Evolutionary conservation across 2,113 vertebrate genomes (phyloP), one percentile per base, ranked within the genome.

Genomic region (Grantiella picta): DNA sequence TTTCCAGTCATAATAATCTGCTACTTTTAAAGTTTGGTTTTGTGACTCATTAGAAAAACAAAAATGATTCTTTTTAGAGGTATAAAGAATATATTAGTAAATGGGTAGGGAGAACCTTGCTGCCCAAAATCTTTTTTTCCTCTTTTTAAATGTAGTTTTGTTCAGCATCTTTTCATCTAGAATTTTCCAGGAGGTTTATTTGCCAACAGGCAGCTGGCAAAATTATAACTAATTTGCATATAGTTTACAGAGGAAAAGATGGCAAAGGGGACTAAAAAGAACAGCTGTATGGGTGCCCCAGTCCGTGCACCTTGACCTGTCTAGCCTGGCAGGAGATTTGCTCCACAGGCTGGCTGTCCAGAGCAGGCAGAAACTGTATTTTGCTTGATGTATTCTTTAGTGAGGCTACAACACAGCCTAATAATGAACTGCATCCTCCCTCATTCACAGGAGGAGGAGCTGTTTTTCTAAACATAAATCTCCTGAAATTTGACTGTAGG

Each of bases 141-240:
- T 12, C 8, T 10, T 9, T 75, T 73, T 27, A n/a, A 92, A 80
- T 93, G 44, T 42, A 27, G 3, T 63, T 56, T 86, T 79, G 9
- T 36, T 77, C 27, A 78, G 3, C 5, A 20, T 59, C 20, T 44
- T 33, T 91, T 86, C 7, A 40, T 12, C 47, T 49, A 13, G 60
- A 61, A 35, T 72, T 89, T 76, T 66, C 7, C 47, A 64, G 25
- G 50, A 59, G 21, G 16, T 54, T 95, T 73, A 23, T 73, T 81
- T 91, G 27, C 36, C 81, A 92, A 40, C 21, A 71, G 66, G 40
- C 72, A 92, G 31, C 50, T 94, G 66, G 73, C 42, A 86, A 89
- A 64, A 56, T 69, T 92, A 15, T 91, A 94, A 95, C 89, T 95
- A 96, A 92, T 82, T 53, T 91, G 64, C 54, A 95, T 77, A 77